phyloP scores from a whole-genome alignment of 1,140 invertebrate genomes.

The Oreohelix idahoensis region DNA sequence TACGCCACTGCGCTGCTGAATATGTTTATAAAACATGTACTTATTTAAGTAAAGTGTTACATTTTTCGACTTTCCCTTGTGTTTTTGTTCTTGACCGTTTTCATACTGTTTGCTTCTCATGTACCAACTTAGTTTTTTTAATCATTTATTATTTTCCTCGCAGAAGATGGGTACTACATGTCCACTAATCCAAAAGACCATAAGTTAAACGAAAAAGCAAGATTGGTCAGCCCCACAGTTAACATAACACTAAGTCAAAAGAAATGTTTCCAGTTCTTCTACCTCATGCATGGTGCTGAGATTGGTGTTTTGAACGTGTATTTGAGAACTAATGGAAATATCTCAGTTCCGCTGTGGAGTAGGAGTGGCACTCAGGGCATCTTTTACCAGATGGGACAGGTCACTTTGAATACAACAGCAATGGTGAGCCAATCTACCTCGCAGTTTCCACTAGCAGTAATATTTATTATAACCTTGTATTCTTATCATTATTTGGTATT shows the following conservation, averaged over 20 bases:
- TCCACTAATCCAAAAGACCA: constrained; percentile 30
- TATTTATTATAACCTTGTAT: too few species aligned
- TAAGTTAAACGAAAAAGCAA: background rate
- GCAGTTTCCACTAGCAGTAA: too few species aligned
- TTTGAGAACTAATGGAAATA: background rate
- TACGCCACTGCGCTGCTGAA: too few species aligned
- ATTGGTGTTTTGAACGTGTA: background rate
- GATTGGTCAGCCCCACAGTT: background rate
- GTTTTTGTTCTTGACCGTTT: too few species aligned
- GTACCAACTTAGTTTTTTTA: too few species aligned
- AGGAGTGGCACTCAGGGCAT: background rate
- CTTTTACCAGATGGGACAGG: background rate
- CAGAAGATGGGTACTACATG: constrained; percentile 57
- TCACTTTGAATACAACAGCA: background rate
- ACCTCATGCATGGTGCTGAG: constrained; percentile 27
- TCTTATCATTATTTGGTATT: too few species aligned
- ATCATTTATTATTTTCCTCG: constrained; percentile 47
- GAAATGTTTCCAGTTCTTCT: constrained; percentile 19
- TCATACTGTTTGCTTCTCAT: too few species aligned
- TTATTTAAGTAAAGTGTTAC: too few species aligned
- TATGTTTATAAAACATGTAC: too few species aligned
- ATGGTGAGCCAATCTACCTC: background rate
- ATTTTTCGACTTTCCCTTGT: too few species aligned
- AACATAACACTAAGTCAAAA: background rate
- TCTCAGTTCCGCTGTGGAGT: background rate